Conservation (phyloP, 2,797 vertebrate species). For the Paratrypauchen microcephalus region DNA sequence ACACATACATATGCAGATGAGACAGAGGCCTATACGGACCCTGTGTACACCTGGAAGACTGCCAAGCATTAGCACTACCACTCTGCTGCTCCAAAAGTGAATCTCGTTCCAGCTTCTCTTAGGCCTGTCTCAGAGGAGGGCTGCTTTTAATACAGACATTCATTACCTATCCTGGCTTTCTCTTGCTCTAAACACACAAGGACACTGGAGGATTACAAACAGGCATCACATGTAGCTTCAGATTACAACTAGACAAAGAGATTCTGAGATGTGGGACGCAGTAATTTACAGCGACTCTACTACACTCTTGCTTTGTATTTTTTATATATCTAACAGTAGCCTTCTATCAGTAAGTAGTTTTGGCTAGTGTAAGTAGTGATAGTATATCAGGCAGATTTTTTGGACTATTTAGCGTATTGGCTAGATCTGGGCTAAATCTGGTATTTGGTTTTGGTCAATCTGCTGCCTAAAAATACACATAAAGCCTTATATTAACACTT, state of each 20-base stretch:
- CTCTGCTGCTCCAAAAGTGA: slow-evolving; percentile 41
- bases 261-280: neutral
- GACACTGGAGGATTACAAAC: slow-evolving; percentile 27
- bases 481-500: too few species aligned
- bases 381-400: too few species aligned
- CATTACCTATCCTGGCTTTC: slow-evolving; percentile 41
- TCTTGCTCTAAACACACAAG: slow-evolving; percentile 29
- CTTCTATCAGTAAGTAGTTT: too few species aligned
- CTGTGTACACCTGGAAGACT: slow-evolving; percentile 40
- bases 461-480: too few species aligned
- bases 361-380: too few species aligned
- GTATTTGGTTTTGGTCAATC: too few species aligned
- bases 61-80: slow-evolving; percentile 39
- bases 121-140: slow-evolving; percentile 48
- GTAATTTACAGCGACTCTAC: neutral
- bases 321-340: too few species aligned
- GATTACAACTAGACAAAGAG: slow-evolving; percentile 19
- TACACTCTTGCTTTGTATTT: too few species aligned
- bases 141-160: slow-evolving; percentile 50
- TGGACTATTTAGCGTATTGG: too few species aligned
- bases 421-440: too few species aligned
- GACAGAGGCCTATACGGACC: slow-evolving; percentile 24
- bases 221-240: slow-evolving; percentile 41
- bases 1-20: slow-evolving; percentile 37
- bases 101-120: slow-evolving; percentile 56